phyloP scores from a whole-genome alignment of 2,113 vertebrate genomes.

The Dasypus novemcinctus region DNA sequence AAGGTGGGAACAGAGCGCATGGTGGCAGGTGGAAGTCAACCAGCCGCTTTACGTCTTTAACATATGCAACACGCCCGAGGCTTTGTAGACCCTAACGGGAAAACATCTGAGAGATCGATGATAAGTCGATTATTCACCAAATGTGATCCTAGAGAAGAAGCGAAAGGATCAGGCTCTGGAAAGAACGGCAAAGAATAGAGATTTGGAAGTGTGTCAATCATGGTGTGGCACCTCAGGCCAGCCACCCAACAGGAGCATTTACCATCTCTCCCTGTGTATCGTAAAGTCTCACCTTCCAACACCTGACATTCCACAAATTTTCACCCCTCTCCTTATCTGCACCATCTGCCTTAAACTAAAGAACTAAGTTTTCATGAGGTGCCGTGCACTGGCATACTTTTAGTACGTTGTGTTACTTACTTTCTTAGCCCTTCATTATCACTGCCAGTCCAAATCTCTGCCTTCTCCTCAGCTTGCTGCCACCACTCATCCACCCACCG shows the following conservation, averaged over 20 bases:
- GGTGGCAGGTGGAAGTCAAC: neutral
- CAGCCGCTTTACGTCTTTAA: neutral
- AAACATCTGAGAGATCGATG: neutral
- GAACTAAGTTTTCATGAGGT: too few species aligned
- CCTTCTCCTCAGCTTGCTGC: neutral
- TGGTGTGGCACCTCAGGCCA: neutral
- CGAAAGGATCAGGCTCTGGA: neutral
- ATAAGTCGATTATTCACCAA: neutral
- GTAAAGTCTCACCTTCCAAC: neutral
- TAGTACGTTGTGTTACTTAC: neutral
- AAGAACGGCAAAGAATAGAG: neutral
- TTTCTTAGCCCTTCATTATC: neutral
- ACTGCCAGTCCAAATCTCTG: neutral
- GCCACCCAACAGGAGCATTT: neutral
- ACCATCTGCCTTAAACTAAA: neutral
- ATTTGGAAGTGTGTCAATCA: neutral
- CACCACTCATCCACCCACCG: accelerated
- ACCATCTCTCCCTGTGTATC: too few species aligned
- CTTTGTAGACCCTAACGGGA: neutral
- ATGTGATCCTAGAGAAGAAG: neutral
- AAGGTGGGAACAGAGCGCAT: neutral
- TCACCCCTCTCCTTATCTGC: neutral
- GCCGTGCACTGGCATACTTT: neutral
- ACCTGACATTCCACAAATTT: neutral
- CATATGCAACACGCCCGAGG: neutral